Conservation (phyloP, 2,113 vertebrate species). For the Pycnonotus jocosus region DNA sequence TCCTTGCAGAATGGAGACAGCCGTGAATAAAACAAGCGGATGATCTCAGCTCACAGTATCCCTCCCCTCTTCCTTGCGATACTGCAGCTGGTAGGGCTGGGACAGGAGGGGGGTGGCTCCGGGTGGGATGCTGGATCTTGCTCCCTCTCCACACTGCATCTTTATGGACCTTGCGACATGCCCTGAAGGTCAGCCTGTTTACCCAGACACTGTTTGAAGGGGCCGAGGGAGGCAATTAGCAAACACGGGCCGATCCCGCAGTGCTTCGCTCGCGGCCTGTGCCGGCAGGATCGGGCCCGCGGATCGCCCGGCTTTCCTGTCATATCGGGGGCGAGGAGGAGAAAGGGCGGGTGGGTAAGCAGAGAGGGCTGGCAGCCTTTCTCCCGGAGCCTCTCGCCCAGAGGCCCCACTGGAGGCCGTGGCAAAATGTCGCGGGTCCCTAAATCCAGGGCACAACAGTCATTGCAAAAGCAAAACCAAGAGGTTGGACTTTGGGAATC, state of each 20-base stretch:
- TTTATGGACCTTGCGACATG: slow-evolving; percentile 41
- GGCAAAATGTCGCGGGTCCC: not conserved
- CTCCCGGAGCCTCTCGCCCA: accelerated
- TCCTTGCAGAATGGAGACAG: not conserved
- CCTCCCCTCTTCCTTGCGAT: not conserved
- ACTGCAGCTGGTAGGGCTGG: not conserved
- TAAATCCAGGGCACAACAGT: not conserved
- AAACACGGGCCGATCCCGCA: not conserved
- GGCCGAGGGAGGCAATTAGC: not conserved
- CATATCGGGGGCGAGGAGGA: accelerated
- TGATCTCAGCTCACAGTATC: not conserved
- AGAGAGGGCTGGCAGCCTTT: not conserved
- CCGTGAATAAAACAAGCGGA: not conserved
- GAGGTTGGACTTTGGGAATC: not conserved
- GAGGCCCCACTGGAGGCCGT: not conserved
- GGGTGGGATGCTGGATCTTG: not conserved
- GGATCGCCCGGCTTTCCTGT: accelerated
- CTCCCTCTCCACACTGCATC: not conserved
- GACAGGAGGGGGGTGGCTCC: not conserved
- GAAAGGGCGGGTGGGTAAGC: accelerated
- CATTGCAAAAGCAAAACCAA: not conserved
- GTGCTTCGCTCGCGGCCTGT: not conserved
- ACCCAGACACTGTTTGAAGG: slow-evolving; percentile 30
- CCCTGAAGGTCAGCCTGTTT: slow-evolving; percentile 53
- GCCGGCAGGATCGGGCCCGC: not conserved